Percentiles rank a stretch among this genome's conserved stretches.
Evolutionary conservation across 2,888 invertebrate genomes (phyloP).

Genomic region (Cosmia pyralina): DNA sequence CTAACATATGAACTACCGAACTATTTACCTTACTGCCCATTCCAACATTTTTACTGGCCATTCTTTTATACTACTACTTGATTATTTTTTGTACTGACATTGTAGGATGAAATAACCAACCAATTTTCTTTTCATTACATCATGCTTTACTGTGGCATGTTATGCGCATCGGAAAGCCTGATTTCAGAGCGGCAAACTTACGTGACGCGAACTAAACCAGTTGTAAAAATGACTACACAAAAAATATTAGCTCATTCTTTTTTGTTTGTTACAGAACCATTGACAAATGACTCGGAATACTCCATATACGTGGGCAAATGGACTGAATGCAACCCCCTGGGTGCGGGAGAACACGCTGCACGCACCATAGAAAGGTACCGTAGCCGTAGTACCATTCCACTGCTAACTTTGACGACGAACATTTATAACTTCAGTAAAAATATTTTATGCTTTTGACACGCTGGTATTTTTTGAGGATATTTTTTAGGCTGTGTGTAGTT

Average conservation of each 20-base stretch:
- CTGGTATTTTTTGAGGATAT: constrained; percentile 7
- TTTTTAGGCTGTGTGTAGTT: neutral
- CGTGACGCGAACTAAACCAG: too few relatives aligned
- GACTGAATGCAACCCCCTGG: constrained; percentile 80
- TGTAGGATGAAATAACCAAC: too few relatives aligned
- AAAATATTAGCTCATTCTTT: neutral
- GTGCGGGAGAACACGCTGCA: constrained; percentile 75
- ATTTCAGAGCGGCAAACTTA: too few relatives aligned
- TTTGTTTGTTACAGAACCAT: constrained; percentile 70
- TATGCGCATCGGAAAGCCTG: too few relatives aligned
- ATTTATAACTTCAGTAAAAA: constrained; percentile 20
- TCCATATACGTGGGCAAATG: constrained; percentile 83
- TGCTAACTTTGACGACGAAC: constrained; percentile 40
- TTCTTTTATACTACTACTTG: too few relatives aligned
- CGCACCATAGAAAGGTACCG: constrained; percentile 77
- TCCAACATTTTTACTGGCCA: too few relatives aligned
- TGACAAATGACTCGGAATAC: constrained; percentile 73
- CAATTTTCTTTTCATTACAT: too few relatives aligned
- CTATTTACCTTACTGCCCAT: too few relatives aligned
- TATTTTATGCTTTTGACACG: constrained; percentile 7
- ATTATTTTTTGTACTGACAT: too few relatives aligned
- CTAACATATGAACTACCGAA: too few relatives aligned
- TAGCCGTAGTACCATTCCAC: constrained; percentile 33
- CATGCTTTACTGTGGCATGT: too few relatives aligned
- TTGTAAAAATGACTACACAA: too few relatives aligned